phyloP scores from a whole-genome alignment of 2,888 invertebrate species.

The Drosophila atroscutellata region DNA sequence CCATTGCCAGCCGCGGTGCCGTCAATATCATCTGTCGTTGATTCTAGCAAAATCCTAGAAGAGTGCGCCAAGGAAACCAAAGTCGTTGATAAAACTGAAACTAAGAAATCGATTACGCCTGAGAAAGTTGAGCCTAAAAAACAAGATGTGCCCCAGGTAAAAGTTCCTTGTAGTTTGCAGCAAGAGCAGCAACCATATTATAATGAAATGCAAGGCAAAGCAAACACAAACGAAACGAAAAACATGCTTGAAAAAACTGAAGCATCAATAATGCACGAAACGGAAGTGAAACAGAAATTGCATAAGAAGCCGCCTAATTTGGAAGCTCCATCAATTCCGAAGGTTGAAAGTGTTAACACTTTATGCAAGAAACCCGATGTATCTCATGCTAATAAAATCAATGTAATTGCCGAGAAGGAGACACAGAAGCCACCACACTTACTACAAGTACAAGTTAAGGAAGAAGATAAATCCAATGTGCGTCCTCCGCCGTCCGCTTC shows the following conservation, averaged over 20 bases:
- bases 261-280: slow-evolving; percentile 14
- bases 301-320: slow-evolving; percentile 38
- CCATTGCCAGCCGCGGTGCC: background rate
- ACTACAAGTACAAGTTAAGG: slow-evolving; percentile 79
- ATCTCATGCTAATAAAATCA: slow-evolving; percentile 33
- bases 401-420: slow-evolving; percentile 50
- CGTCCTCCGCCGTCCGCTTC: slow-evolving; percentile 36
- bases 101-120: background rate
- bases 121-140: slow-evolving; percentile 12
- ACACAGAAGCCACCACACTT: slow-evolving; percentile 46
- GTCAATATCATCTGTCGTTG: background rate
- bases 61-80: slow-evolving; percentile 3
- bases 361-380: slow-evolving; percentile 50
- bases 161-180: slow-evolving; percentile 8
- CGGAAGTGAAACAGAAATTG: slow-evolving; percentile 53
- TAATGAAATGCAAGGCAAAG: slow-evolving; percentile 27
- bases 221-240: slow-evolving; percentile 17
- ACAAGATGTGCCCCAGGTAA: slow-evolving; percentile 6
- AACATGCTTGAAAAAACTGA: slow-evolving; percentile 18
- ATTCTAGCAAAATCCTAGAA: slow-evolving; percentile 6
- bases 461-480: slow-evolving; percentile 72
- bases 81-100: slow-evolving; percentile 4
- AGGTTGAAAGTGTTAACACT: slow-evolving; percentile 34
- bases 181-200: slow-evolving; percentile 13
- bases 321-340: slow-evolving; percentile 30